Evolutionary conservation across 30 jellyfish, hydroid and myxozoan species (phyloP).

Genomic region (Catostylus mosaicus): DNA sequence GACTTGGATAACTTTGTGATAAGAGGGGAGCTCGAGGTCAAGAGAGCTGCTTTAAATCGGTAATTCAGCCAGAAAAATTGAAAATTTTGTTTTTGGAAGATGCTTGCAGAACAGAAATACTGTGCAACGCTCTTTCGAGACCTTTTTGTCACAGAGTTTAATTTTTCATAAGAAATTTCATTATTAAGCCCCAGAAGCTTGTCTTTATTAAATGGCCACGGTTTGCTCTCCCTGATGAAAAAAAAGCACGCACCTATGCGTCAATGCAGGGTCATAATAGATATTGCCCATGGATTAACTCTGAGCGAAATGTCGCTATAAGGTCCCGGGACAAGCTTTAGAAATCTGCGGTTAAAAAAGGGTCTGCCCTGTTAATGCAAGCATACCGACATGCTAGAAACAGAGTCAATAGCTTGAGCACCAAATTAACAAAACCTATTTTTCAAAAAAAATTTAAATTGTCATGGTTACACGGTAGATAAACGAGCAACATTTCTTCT

Average conservation of each 20-base stretch:
- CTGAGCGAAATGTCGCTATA: conserved; percentile 30
- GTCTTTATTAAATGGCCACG: too few species aligned
- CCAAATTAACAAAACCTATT: neutral
- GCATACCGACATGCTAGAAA: conserved; percentile 22
- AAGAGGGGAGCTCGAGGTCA: too few species aligned
- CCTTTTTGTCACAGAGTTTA: too few species aligned
- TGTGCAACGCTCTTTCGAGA: too few species aligned
- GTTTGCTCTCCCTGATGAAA: conserved; percentile 16
- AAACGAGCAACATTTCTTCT: conserved; percentile 13
- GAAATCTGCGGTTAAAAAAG: conserved; percentile 6
- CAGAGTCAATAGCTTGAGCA: conserved; percentile 14
- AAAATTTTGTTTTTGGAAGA: too few species aligned
- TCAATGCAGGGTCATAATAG: conserved; percentile 11
- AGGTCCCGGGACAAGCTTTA: conserved; percentile 31
- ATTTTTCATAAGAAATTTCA: too few species aligned
- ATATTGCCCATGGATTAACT: conserved; percentile 13
- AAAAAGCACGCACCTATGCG: conserved; percentile 23
- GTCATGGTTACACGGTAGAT: conserved; percentile 8
- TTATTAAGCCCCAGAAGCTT: too few species aligned
- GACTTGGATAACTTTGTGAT: too few species aligned
- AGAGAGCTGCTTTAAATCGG: too few species aligned
- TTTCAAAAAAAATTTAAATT: neutral
- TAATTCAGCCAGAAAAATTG: too few species aligned
- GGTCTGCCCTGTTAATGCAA: conserved; percentile 42
- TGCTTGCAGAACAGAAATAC: too few species aligned